Evolutionary conservation across 2,113 vertebrate genomes (phyloP).

Genomic region (Hypomesus transpacificus): DNA sequence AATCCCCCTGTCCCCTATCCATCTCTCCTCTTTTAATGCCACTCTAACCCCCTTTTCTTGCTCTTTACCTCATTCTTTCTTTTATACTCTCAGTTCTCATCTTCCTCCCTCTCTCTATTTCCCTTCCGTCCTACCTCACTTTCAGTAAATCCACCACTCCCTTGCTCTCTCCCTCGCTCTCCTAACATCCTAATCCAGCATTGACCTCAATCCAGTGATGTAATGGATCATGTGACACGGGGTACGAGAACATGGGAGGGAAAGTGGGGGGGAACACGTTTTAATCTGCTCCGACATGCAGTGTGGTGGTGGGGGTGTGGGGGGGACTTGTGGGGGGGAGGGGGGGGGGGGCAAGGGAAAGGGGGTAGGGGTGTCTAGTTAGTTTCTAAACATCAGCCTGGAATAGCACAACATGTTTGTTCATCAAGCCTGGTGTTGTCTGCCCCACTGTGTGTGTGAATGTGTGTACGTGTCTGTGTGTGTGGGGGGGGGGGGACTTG

Average conservation of each 20-base stretch:
- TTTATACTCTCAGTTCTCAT: constrained; percentile 17
- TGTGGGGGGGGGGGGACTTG: neutral
- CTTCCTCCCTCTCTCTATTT: constrained; percentile 21
- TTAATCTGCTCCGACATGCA: constrained; percentile 19
- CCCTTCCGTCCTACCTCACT: constrained; percentile 49
- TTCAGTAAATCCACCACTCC: constrained; percentile 61
- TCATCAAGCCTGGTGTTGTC: neutral
- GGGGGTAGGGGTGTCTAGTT: neutral
- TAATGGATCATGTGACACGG: constrained; percentile 51
- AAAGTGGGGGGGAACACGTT: constrained; percentile 9
- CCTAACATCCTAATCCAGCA: constrained; percentile 68
- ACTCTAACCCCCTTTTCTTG: neutral
- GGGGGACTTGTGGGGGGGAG: neutral
- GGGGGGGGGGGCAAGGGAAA: neutral
- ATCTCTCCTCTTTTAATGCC: neutral
- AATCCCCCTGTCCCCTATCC: neutral
- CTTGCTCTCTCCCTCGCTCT: constrained; percentile 27
- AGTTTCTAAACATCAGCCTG: neutral
- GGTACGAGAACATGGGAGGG: constrained; percentile 10
- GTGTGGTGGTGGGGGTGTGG: constrained; percentile 12
- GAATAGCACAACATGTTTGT: constrained; percentile 28
- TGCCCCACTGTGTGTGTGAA: neutral
- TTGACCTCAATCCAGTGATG: constrained; percentile 63
- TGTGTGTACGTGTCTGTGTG: constrained; percentile 18
- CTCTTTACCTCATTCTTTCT: constrained; percentile 36